Conservation (phyloP, 1,140 invertebrate species). For the Drosophila subobscura region DNA sequence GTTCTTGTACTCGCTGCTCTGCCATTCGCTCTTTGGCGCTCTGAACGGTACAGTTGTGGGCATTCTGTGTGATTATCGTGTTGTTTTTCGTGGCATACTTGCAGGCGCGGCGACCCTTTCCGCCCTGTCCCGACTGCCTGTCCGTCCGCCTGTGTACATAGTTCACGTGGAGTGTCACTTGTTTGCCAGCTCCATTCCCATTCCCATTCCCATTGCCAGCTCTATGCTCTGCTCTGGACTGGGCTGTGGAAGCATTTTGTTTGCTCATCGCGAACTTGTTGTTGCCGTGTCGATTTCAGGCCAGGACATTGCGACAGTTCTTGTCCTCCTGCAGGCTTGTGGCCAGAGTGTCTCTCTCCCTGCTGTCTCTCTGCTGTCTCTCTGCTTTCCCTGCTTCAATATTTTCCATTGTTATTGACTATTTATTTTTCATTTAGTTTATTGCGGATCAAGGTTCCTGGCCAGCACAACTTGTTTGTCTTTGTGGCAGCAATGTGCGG, state of each 20-base stretch:
- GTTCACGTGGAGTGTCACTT: constrained; percentile 30
- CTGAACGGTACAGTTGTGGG: neutral
- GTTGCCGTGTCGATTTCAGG: constrained; percentile 58
- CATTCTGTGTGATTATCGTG: constrained; percentile 67
- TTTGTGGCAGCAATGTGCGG: neutral
- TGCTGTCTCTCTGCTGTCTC: neutral
- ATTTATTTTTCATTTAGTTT: constrained; percentile 79
- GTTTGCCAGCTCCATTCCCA: constrained; percentile 39
- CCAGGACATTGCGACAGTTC: constrained; percentile 49
- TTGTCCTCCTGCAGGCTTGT: neutral
- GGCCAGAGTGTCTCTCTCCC: neutral
- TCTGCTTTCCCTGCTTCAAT: constrained; percentile 2
- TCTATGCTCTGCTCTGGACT: constrained; percentile 30
- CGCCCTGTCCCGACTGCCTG: constrained; percentile 14
- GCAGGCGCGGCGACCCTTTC: constrained; percentile 37
- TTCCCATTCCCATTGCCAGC: neutral
- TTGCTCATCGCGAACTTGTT: constrained; percentile 47
- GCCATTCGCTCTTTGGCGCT: too few relatives aligned
- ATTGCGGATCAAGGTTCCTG: constrained; percentile 62
- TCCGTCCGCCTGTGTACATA: constrained; percentile 25
- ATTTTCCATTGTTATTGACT: constrained; percentile 48
- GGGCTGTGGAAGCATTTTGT: constrained; percentile 41
- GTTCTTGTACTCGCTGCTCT: too few relatives aligned
- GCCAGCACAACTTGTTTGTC: constrained; percentile 53
- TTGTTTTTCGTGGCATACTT: constrained; percentile 59